Evolutionary conservation across 2,888 invertebrate species (phyloP).

Genomic region (Asteroscopus sphinx): DNA sequence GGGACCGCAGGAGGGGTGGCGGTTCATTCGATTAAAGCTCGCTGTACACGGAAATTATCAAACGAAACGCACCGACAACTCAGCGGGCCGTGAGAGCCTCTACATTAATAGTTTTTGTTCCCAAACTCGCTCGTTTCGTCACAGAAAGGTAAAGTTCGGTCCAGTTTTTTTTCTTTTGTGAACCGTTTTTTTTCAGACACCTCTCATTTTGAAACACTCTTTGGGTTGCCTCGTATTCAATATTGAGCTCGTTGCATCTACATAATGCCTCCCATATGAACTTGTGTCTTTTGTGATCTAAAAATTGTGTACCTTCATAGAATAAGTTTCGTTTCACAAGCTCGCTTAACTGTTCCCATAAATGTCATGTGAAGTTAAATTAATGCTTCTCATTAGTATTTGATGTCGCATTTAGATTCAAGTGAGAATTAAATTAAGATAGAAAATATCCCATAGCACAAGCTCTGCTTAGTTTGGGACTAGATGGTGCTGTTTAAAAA

Average conservation of each 20-base stretch:
- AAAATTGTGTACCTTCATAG: constrained; percentile 43
- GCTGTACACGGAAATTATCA: constrained; percentile 88
- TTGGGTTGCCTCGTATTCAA: constrained; percentile 60
- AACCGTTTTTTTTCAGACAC: constrained; percentile 72
- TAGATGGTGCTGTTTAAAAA: too few relatives aligned
- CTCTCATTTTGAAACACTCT: constrained; percentile 69
- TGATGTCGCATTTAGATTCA: constrained; percentile 3
- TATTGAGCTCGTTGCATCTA: constrained; percentile 66
- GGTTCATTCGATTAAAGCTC: constrained; percentile 87
- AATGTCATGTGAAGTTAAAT: constrained; percentile 34
- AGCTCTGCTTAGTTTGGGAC: too few relatives aligned
- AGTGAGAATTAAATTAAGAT: background rate
- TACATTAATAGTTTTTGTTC: constrained; percentile 88
- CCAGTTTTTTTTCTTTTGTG: constrained; percentile 66
- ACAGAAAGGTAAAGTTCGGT: constrained; percentile 73
- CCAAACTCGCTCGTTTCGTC: constrained; percentile 78
- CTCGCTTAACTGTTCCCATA: constrained; percentile 10
- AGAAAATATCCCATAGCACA: too few relatives aligned
- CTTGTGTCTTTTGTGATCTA: constrained; percentile 61
- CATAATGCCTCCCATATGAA: constrained; percentile 57
- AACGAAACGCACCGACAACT: constrained; percentile 87
- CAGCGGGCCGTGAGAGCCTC: constrained; percentile 84
- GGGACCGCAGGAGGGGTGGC: constrained; percentile 53
- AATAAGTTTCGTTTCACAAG: constrained; percentile 40
- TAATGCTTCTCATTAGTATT: constrained; percentile 32